Percentiles rank a stretch among this genome's conserved stretches.
These are phyloP conservation scores for Achatina immaculata DNA, from an alignment of 1,140 invertebrate genomes.

Conservation along the genomic window DNA sequence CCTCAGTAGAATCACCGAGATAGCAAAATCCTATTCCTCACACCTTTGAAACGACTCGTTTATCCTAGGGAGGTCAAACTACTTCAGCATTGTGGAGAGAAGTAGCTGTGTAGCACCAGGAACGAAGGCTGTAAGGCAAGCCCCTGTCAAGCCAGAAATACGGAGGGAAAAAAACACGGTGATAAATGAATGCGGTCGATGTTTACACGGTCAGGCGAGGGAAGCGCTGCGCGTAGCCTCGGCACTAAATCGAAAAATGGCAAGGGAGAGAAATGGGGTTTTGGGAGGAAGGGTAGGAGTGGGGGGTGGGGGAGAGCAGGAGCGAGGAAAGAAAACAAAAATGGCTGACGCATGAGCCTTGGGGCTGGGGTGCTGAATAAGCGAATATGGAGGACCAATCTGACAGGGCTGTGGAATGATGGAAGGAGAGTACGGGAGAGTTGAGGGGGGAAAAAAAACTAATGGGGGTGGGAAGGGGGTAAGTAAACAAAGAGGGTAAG, in stretches of 20 bases:
- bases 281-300: neutral
- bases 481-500: neutral
- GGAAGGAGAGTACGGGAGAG: neutral
- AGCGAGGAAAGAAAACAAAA: neutral
- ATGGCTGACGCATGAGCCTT: neutral
- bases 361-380: neutral
- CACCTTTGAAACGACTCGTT: neutral
- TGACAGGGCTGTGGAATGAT: neutral
- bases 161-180: constrained; percentile 18
- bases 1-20: neutral
- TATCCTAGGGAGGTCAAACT: neutral
- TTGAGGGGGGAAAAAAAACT: neutral
- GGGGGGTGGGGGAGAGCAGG: neutral
- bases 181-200: constrained; percentile 30
- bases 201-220: constrained; percentile 12
- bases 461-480: neutral
- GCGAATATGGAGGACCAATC: neutral
- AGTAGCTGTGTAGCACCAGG: neutral
- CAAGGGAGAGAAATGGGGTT: neutral
- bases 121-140: neutral
- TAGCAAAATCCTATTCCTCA: neutral
- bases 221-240: neutral
- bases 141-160: neutral
- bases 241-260: neutral
- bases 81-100: neutral